Base-by-base conservation (phyloP, 2,888 invertebrate genomes). In the Hartigia nigra region DNA sequence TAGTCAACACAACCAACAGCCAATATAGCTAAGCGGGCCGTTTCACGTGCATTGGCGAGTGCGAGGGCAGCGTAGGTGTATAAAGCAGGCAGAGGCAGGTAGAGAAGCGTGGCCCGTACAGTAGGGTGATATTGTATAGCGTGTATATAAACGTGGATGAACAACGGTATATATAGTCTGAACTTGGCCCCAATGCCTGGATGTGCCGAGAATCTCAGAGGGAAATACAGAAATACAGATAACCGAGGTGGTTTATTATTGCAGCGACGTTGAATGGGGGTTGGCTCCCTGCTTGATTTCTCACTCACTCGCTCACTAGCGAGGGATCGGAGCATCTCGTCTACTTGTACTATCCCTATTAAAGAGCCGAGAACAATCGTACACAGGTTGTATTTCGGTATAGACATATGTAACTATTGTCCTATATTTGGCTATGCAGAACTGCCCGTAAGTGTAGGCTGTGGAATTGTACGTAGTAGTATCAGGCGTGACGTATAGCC, bases 141-240 rank as follows among this genome's bases (percentile, higher is more conserved):
- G 55, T 80, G 84, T 83, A 84, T 85, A 85, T 84, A 85, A 87
- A 85, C 83, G 84, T 82, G 82, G 83, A 81, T 81, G 81, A 81
- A 83, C 81, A 82, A 81, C 83, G 82, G 80, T 85, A 83, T 88
- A 88, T 86, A 88, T 86, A 88, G 88, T 85, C 83, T 91, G 91
- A 91, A 91, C 91, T 91, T 91, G 91, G 91, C 91, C 91, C 88
- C 91, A 88, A 91, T 91, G 88, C 88, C 87, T 87, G 88, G 87
- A 87, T 89, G 88, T 87, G 86, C 86, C 84, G 88, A 80, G 88
- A 88, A 88, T 87, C 88, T 89, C 89, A 84, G 88, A 89, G 91
- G 90, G 89, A 91, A 90, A 90, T 89, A 89, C 89, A 90, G 90
- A 91, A 89, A 90, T 89, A 89, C 89, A 87, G 90, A 91, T 88